Evolutionary conservation across 2,797 vertebrate species (phyloP), one percentile per base, ranked within the genome.

Genomic region (Neosilurus hyrtlii): DNA sequence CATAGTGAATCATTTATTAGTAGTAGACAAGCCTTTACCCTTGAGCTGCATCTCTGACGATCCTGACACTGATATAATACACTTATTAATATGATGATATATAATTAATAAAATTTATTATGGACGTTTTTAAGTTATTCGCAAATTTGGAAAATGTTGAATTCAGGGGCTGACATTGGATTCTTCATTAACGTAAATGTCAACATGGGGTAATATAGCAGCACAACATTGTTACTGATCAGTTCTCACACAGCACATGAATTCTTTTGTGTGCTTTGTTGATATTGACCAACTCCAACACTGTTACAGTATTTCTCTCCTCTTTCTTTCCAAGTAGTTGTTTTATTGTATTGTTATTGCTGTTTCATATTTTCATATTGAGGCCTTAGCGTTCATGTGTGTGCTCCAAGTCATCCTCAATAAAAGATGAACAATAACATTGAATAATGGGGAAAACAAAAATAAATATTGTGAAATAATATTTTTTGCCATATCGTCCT

Each of bases 281-380:
- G 49, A 24, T 59, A 9, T 10, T 7, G 22, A 49, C 22, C 14
- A 18, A 24, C 22, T 49, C 12, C 57, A 76, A 20, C 26, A 4
- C 51, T 52, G 15, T 54, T 26, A 12, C 26, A n/a, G 35, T n/a
- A 57, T 22, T 22, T 75, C n/a, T 26, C 73, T 22, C 10, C 10
- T 9, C 10, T 61, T 61, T 76, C 20, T 59, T 77, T 77, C 16
- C 20, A 43, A 18, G 57, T 56, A 0, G 8, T 74, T 57, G 0
- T 56, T 57, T 75, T 72, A 72, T 72, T 57, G 10, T 72, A 72
- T 72, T 57, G 18, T 62, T 77, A 24, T 49, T 77, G 35, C 57
- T 62, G 4, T 62, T 30, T 30, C 30, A 30, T 62, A 26, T 77
- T 62, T 77, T 77, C 15, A 24, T 49, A 77, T 24, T 77, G 37